Percentiles rank a stretch among this genome's conserved stretches.
Evolutionary conservation across 1,140 invertebrate species (phyloP).

Genomic region (Aphelinus atriplicis): DNA sequence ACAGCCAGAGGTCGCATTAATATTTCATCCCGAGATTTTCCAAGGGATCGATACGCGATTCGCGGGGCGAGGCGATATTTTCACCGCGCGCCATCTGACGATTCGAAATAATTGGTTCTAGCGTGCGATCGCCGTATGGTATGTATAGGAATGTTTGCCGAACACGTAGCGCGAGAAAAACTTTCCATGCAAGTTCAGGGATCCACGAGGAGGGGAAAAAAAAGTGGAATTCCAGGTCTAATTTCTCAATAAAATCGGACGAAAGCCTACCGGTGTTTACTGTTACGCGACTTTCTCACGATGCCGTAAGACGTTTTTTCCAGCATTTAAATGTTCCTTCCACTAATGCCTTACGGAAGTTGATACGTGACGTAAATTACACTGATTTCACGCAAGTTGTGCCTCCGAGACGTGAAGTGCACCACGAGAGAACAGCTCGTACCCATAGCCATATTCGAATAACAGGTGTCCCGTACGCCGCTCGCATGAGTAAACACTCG

Average conservation of each 20-base stretch:
- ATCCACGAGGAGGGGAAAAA: neutral
- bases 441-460: constrained; percentile 29
- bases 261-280: neutral
- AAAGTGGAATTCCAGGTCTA: neutral
- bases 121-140: no score
- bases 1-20: no score
- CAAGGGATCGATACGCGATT: no score
- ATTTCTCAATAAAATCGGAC: constrained; percentile 5
- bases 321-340: constrained; percentile 15
- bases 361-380: constrained; percentile 35
- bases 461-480: constrained; percentile 32
- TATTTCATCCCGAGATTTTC: no score
- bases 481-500: constrained; percentile 28
- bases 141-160: no score
- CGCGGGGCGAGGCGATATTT: no score
- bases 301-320: neutral
- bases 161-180: no score
- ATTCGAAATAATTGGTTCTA: no score
- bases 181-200: no score
- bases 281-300: constrained; percentile 12
- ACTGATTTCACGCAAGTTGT: constrained; percentile 9
- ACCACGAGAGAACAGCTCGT: neutral
- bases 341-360: constrained; percentile 28
- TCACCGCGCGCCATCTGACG: no score
- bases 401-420: neutral